Conservation (phyloP, 1,140 invertebrate genomes). For the Leucophenga varia region DNA sequence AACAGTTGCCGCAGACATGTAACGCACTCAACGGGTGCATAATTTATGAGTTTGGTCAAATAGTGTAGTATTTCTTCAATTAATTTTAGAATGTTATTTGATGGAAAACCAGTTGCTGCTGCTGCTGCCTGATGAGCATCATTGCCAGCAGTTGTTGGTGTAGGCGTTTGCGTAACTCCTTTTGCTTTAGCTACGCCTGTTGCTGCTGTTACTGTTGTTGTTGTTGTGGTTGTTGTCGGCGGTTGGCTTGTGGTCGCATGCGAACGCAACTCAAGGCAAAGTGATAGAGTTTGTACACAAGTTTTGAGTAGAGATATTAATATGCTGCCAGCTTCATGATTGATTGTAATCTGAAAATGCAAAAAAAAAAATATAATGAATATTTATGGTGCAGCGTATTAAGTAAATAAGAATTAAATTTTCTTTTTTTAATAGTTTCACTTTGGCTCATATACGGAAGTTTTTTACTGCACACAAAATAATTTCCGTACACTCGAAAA, state of each 20-base stretch:
- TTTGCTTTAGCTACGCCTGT: background rate
- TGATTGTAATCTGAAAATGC: slow-evolving; percentile 65
- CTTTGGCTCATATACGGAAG: too few species aligned
- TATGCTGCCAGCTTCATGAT: slow-evolving; percentile 65
- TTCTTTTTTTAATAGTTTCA: too few species aligned
- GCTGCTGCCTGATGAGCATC: too few species aligned
- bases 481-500: too few species aligned
- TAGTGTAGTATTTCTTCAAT: slow-evolving; percentile 79
- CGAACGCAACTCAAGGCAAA: slow-evolving; percentile 36
- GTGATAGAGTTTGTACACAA: slow-evolving; percentile 39
- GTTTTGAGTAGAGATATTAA: slow-evolving; percentile 67
- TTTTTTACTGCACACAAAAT: too few species aligned
- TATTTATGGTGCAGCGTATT: too few species aligned
- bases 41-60: slow-evolving; percentile 67
- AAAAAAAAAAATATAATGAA: too few species aligned
- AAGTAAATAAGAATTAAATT: too few species aligned
- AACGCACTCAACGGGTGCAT: slow-evolving; percentile 71
- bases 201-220: slow-evolving; percentile 2
- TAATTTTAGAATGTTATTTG: slow-evolving; percentile 40
- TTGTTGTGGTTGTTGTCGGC: too few species aligned
- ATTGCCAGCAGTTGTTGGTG: too few species aligned
- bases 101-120: slow-evolving; percentile 5
- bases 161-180: too few species aligned
- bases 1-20: slow-evolving; percentile 78
- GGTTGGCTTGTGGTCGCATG: slow-evolving; percentile 9